Base-by-base conservation (phyloP, 2,113 vertebrate species). In the Rissa tridactyla region DNA sequence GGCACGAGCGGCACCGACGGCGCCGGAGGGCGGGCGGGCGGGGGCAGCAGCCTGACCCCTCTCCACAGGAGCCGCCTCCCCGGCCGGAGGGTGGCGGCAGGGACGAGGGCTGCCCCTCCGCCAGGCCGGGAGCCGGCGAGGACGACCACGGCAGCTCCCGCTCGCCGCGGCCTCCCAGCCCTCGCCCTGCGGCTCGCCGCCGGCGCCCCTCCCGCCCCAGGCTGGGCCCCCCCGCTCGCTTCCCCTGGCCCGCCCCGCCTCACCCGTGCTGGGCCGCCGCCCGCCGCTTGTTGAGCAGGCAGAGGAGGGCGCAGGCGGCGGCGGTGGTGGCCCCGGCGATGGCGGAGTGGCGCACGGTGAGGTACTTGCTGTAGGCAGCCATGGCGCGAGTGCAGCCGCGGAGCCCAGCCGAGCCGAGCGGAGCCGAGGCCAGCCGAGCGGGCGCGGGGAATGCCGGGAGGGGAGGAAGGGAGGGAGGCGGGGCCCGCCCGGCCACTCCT, bases 281-380 rank as follows among this genome's bases (percentile, higher is more conserved):
- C 83, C 98, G 96, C 92, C 98, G 97, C 58, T 93, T 98, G 79
- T 92, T 98, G 12, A 99, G 96, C 73, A 99, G 80, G 88, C 98
- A 99, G 5, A 99, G 90, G 38, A 98, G 70, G 51, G 99, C 90
- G 78, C 99, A 86, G 46, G 98, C 92, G 20, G 98, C 98, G 36
- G 98, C 98, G 5, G 98, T 98, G 13, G 98, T 98, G 13, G 98
- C 98, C 20, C 98, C 98, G 13, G 98, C 99, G 95, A 99, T 95
- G 65, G 99, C 98, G 22, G 98, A 99, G 94, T 99, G 99, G 62
- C 98, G 99, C 76, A 98, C 98, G 36, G 99, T 99, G 77, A 99
- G 55, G 91, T 98, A 98, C 97, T 99, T 99, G 98, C 99, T 99
- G 96, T 99, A 97, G 66, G 98, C 98, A 97, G 99, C 99, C 99